Evolutionary conservation across 2,888 invertebrate genomes (phyloP).

Genomic region (Lasioglossum leucozonium): DNA sequence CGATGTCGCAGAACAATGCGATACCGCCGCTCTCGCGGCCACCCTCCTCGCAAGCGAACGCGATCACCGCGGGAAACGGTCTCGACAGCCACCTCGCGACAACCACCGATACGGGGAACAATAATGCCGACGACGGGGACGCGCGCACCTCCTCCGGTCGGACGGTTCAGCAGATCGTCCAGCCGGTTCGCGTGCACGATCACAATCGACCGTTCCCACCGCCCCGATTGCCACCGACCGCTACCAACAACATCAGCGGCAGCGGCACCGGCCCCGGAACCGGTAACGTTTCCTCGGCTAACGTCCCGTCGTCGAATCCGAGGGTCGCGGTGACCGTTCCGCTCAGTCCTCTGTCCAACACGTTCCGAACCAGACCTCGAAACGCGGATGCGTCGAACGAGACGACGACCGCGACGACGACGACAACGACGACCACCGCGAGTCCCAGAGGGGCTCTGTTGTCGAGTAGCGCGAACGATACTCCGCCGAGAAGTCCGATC

Average conservation of each 20-base stretch:
- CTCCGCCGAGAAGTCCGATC: slow-evolving; percentile 68
- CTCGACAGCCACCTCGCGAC: slow-evolving; percentile 83
- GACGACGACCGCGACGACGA: background rate
- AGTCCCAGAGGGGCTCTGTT: slow-evolving; percentile 37
- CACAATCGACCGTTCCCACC: slow-evolving; percentile 82
- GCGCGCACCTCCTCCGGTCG: slow-evolving; percentile 27
- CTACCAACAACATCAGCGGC: slow-evolving; percentile 57
- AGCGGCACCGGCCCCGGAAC: slow-evolving; percentile 52
- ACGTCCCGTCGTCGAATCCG: slow-evolving; percentile 74
- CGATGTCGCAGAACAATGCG: slow-evolving; percentile 81
- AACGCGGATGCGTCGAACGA: slow-evolving; percentile 65
- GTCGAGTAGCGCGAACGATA: slow-evolving; percentile 28
- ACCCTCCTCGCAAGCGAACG: slow-evolving; percentile 59
- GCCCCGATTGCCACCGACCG: slow-evolving; percentile 73
- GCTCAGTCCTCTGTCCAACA: slow-evolving; percentile 85
- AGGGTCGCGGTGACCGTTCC: slow-evolving; percentile 86
- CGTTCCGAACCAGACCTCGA: slow-evolving; percentile 74
- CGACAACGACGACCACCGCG: background rate
- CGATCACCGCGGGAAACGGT: slow-evolving; percentile 78
- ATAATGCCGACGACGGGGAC: slow-evolving; percentile 50
- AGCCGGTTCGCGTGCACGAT: slow-evolving; percentile 76
- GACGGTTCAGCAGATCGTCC: slow-evolving; percentile 16
- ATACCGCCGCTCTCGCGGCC: slow-evolving; percentile 80
- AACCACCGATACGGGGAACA: slow-evolving; percentile 85
- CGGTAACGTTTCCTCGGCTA: slow-evolving; percentile 72